Evolutionary conservation across 2,797 vertebrate species (phyloP).

Genomic region (Oreortyx pictus): DNA sequence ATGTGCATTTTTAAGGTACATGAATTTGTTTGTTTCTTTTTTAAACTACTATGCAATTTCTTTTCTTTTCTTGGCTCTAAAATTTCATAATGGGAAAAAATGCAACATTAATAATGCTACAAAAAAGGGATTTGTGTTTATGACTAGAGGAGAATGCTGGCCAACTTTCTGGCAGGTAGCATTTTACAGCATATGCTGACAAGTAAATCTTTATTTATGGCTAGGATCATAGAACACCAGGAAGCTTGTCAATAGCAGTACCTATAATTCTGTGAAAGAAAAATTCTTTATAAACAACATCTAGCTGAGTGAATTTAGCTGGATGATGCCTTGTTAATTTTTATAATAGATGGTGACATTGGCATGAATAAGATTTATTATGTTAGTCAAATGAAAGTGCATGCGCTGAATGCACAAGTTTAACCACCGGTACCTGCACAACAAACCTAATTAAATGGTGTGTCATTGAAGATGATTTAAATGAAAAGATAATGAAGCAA

Average conservation of each 20-base stretch:
- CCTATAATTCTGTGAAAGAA: not conserved
- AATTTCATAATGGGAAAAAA: slow-evolving; percentile 15
- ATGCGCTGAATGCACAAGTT: slow-evolving; percentile 60
- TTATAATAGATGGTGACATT: slow-evolving; percentile 62
- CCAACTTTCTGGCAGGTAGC: slow-evolving; percentile 44
- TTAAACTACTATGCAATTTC: not conserved
- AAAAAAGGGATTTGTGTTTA: slow-evolving; percentile 42
- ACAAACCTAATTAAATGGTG: slow-evolving; percentile 70
- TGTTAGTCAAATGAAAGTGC: slow-evolving; percentile 49
- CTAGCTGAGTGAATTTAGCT: slow-evolving; percentile 11
- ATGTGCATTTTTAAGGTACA: not conserved
- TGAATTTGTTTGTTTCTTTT: not conserved
- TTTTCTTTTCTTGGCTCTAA: slow-evolving; percentile 32
- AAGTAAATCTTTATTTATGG: slow-evolving; percentile 60
- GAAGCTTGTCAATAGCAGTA: not conserved
- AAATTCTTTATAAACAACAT: slow-evolving; percentile 18
- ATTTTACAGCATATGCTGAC: slow-evolving; percentile 41
- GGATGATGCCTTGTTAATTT: slow-evolving; percentile 68
- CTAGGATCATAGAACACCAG: not conserved
- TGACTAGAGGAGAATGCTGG: not conserved
- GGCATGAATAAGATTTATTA: slow-evolving; percentile 67
- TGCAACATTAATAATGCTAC: slow-evolving; percentile 23
- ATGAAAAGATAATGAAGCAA: slow-evolving; percentile 75
- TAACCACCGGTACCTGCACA: slow-evolving; percentile 45
- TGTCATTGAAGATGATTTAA: slow-evolving; percentile 71